A percentile compares a stretch with the other conserved stretches of the same genome.
phyloP scores from a whole-genome alignment of 2,113 vertebrate species.

The Mus musculus region DNA sequence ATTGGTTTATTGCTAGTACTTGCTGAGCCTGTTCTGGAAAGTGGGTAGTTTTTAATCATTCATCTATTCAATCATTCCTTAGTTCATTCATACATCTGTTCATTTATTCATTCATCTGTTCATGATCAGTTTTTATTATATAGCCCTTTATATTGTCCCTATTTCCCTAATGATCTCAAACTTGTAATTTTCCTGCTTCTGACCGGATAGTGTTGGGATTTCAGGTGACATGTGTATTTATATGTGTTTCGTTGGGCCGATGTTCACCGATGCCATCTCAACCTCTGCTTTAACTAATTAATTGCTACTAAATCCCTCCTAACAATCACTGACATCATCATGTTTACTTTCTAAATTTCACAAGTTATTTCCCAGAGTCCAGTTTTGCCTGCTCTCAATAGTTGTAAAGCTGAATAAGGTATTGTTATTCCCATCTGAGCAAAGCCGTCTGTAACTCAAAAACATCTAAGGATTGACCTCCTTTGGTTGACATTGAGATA shows the following conservation, averaged over 20 bases:
- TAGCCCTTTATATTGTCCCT: neutral
- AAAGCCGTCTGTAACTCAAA: neutral
- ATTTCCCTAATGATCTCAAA: neutral
- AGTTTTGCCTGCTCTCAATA: neutral
- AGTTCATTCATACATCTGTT: no score
- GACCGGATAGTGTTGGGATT: neutral
- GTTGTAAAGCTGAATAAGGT: neutral
- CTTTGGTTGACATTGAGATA: neutral
- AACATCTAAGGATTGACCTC: neutral
- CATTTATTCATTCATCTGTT: neutral
- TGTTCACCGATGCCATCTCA: neutral
- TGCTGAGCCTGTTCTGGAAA: neutral
- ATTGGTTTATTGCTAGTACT: neutral
- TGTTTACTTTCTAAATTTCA: neutral
- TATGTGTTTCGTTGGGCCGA: neutral
- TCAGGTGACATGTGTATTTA: neutral
- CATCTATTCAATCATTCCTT: neutral
- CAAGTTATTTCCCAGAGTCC: neutral
- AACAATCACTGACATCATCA: neutral
- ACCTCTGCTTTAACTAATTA: neutral
- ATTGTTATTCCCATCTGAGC: neutral
- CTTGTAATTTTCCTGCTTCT: neutral
- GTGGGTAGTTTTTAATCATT: neutral
- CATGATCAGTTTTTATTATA: neutral
- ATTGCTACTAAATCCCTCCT: neutral